These are phyloP conservation scores for Pedionomus torquatus DNA, from an alignment of 2,113 vertebrate species.

Conservation along the genomic window DNA sequence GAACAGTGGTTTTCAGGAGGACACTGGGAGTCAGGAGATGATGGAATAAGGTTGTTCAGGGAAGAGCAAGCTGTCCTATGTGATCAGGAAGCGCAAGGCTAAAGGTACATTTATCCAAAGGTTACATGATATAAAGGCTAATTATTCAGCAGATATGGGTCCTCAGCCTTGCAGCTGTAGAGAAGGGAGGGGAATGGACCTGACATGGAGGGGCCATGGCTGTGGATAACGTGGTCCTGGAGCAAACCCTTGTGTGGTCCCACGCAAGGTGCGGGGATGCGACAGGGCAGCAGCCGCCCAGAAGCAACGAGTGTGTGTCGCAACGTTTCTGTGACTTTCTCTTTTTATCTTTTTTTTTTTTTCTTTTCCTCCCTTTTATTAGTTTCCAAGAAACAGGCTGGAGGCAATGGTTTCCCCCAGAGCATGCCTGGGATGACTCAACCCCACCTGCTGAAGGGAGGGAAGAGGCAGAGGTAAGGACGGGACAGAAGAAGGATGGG, in stretches of 20 bases:
- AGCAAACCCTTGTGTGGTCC: not conserved
- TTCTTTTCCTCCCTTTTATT: not conserved
- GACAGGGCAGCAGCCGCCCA: not conserved
- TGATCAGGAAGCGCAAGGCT: not conserved
- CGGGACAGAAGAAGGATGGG: not conserved
- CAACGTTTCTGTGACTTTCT: not conserved
- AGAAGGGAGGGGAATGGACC: not conserved
- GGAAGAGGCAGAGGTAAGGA: not conserved
- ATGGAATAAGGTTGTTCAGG: not conserved
- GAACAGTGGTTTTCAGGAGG: not conserved
- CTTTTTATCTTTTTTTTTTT: not conserved
- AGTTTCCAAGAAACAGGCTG: constrained; percentile 59
- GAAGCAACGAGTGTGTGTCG: not conserved
- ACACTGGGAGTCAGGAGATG: not conserved
- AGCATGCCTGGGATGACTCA: constrained; percentile 47
- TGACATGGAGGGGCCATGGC: not conserved
- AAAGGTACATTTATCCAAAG: constrained; percentile 6
- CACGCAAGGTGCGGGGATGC: not conserved
- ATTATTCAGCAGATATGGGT: not conserved
- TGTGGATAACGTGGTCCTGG: not conserved
- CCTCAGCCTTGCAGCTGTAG: not conserved
- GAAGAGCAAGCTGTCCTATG: not conserved
- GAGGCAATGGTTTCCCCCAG: constrained; percentile 27
- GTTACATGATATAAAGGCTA: not conserved
- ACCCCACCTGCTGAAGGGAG: not conserved